Evolutionary conservation across 1,140 invertebrate genomes (phyloP), one percentile per base, ranked within the genome.

Genomic region (Sinonovacula constricta): DNA sequence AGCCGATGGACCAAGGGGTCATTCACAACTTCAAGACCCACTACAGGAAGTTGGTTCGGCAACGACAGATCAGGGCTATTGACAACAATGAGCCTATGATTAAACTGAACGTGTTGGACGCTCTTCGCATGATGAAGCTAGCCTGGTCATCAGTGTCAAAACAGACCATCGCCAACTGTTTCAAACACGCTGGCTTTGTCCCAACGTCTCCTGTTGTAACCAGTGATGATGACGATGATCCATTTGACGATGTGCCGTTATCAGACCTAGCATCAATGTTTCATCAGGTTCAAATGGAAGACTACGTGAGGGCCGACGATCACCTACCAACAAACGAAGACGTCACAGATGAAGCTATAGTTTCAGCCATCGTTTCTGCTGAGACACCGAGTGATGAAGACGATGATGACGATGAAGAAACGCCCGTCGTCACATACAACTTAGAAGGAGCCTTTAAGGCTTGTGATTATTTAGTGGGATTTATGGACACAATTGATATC

Each of bases 1-100:
- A 84, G 56, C 82, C 84, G 7, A 59, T 69, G 51, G 81, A 81
- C 63, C 62, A 68, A 28, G 70, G 70, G 4, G 54, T 81, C 0
- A 83, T 81, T 24, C 28, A 67, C 24, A 67, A 60, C 26, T 39
- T 81, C 1, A 83, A 81, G 59, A 10, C 49, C 0, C 63, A 75
- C 18, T 81, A 81, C 22, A 24, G 80, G 54, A 65, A 78, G 26
- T 30, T 30, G 1, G 22, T 79, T 0, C 24, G 66, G 1, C 30
- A 39, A 15, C 30, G 22, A 0, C 0, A 60, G 14, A 22, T 74
- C 2, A 36, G 18, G 24, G 51, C 51, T 31, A 39, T 80, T n/a
- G 78, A 80, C 12, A 66, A 56, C 15, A 68, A 60, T 3, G 15
- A 22, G 3, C 57, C 70, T n/a, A 26, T 56, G 15, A 15, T 33